Conservation (phyloP, 2,797 vertebrate species). For the Selene dorsalis region DNA sequence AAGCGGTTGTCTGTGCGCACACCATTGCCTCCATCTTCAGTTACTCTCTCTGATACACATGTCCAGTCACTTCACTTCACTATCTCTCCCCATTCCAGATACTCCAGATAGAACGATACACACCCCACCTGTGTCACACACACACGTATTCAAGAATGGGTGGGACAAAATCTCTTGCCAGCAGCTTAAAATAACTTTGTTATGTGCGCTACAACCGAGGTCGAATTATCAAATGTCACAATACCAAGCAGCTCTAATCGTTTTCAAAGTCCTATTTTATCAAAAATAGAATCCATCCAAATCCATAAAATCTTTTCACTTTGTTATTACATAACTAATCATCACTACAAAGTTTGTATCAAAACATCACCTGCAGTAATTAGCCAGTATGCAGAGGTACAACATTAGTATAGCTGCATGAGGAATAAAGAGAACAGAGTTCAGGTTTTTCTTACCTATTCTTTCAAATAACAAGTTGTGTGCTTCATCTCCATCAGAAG, state of each 20-base stretch:
- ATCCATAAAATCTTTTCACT: background rate
- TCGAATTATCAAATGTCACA: no score
- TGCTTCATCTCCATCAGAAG: background rate
- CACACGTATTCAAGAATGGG: no score
- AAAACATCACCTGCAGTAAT: background rate
- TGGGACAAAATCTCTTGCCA: background rate
- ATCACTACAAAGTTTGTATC: background rate
- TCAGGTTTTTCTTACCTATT: conserved; percentile 42
- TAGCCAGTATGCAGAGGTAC: background rate
- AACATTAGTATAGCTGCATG: background rate
- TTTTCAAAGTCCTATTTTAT: background rate
- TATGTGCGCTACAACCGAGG: no score
- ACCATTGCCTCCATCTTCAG: background rate
- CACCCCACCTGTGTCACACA: no score
- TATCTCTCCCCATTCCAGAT: no score
- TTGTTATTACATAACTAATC: background rate
- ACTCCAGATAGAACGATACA: no score
- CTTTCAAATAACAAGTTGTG: background rate
- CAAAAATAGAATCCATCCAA: background rate
- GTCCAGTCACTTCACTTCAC: no score
- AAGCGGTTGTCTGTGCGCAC: background rate
- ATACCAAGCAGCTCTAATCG: no score
- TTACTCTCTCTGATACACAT: no score
- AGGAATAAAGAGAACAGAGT: background rate
- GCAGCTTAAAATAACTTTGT: no score